These are phyloP conservation scores for Hapalemur alaotrensis DNA, from an alignment of 2,797 vertebrate genomes.

Conservation along the genomic window DNA sequence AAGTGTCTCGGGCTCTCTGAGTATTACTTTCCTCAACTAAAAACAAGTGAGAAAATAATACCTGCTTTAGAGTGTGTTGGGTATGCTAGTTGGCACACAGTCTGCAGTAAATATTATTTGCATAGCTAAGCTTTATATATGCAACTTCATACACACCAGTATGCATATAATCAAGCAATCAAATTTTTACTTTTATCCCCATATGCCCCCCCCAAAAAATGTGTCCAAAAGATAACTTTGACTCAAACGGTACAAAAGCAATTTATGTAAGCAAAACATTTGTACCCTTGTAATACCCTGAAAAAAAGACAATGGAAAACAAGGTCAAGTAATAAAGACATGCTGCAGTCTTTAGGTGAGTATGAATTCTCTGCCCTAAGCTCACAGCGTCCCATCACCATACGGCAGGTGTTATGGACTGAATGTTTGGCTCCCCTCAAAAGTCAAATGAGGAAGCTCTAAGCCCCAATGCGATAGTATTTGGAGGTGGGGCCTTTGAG, in stretches of 20 bases:
- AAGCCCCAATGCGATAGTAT: background rate
- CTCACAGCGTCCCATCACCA: background rate
- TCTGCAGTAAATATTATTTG: background rate
- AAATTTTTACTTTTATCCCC: constrained; percentile 28
- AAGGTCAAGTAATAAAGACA: background rate
- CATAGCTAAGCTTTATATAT: background rate
- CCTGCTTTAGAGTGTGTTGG: background rate
- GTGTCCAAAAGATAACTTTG: background rate
- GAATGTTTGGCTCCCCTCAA: background rate
- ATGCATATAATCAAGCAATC: background rate
- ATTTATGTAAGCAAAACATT: too few species aligned
- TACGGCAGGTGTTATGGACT: background rate
- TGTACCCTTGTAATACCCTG: too few species aligned
- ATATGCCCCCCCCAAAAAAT: background rate
- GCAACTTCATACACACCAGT: background rate
- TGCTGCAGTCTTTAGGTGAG: background rate
- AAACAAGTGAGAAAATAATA: background rate
- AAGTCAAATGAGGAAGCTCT: background rate
- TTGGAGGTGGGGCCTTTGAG: background rate
- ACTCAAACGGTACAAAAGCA: too few species aligned
- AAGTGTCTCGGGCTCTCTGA: background rate
- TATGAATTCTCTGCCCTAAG: background rate
- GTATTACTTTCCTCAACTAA: background rate
- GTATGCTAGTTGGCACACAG: background rate
- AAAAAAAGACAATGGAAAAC: background rate